Conservation (phyloP, 2,797 vertebrate genomes). For the Artibeus jamaicensis region DNA sequence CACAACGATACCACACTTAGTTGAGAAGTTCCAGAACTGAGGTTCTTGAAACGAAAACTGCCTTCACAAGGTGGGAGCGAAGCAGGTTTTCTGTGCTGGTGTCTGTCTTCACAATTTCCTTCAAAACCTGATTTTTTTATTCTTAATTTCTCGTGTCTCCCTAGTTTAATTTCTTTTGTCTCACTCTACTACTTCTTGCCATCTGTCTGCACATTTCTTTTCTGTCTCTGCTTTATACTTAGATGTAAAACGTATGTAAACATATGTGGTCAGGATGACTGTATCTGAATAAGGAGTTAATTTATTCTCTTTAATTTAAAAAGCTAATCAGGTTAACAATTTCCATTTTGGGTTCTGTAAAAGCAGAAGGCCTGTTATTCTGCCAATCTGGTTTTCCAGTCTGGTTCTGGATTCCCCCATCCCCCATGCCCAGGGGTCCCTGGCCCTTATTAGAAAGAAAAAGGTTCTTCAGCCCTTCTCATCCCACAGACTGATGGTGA, state of each 20-base stretch:
- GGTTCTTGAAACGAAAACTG: background rate
- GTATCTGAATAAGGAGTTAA: background rate
- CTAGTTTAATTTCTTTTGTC: background rate
- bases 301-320: background rate
- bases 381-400: background rate
- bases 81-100: background rate
- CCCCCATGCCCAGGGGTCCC: background rate
- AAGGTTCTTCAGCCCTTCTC: background rate
- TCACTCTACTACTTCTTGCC: background rate
- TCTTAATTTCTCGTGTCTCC: background rate
- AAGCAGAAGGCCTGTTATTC: background rate
- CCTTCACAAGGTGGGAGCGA: background rate
- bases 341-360: background rate
- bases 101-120: background rate
- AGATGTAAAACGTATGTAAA: background rate
- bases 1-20: background rate
- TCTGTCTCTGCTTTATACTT: background rate
- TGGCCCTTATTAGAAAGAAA: background rate
- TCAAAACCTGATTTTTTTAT: background rate
- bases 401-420: background rate
- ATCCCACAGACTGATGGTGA: background rate
- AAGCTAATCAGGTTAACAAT: background rate
- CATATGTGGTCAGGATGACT: background rate
- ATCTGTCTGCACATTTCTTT: background rate
- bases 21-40: background rate